Conservation (phyloP, 1,140 invertebrate species). For the Leptinotarsa lineolata region DNA sequence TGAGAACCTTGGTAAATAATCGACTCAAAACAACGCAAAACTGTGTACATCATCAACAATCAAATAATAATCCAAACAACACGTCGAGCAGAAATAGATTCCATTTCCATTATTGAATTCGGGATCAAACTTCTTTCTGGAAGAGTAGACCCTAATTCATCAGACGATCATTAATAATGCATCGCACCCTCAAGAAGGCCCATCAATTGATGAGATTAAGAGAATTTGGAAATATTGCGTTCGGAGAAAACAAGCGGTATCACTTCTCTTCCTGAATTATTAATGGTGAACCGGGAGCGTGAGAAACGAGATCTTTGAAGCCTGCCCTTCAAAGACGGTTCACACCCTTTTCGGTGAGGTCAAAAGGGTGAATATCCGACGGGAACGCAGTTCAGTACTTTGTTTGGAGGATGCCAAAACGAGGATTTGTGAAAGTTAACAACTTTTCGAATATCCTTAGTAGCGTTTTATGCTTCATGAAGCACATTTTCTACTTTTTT, state of each 20-base stretch:
- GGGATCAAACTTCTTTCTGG: neutral
- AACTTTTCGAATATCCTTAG: too few species aligned
- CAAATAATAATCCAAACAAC: too few species aligned
- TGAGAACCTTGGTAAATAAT: too few species aligned
- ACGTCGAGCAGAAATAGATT: neutral
- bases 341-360: slow-evolving; percentile 2
- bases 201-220: slow-evolving; percentile 16
- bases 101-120: neutral
- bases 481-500: too few species aligned
- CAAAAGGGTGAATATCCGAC: slow-evolving; percentile 14
- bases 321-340: slow-evolving; percentile 10
- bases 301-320: slow-evolving; percentile 1
- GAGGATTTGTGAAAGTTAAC: neutral
- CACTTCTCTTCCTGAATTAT: slow-evolving; percentile 16
- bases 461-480: too few species aligned
- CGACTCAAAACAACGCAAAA: too few species aligned
- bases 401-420: neutral
- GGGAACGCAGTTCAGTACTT: neutral
- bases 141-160: slow-evolving; percentile 4
- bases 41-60: too few species aligned
- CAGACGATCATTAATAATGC: slow-evolving; percentile 10
- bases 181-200: neutral
- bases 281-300: neutral
- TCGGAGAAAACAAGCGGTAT: slow-evolving; percentile 18
- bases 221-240: slow-evolving; percentile 19